Base-by-base conservation (phyloP, 2,888 invertebrate species). In the Orthosia cruda region DNA sequence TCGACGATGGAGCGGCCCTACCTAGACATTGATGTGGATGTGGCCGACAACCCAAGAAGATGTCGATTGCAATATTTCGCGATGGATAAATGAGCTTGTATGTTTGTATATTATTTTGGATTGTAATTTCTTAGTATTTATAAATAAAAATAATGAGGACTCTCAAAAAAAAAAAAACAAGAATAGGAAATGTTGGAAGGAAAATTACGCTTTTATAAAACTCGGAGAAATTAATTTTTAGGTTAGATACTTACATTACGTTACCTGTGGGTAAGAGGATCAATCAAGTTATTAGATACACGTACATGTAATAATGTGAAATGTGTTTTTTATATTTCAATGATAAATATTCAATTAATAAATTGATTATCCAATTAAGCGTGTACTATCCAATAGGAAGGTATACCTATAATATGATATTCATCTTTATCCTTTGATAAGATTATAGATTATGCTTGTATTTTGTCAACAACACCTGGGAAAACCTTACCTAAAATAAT, bases 351-450 rank as follows among this genome's bases (percentile, higher is more conserved):
- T 45, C 45, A 80, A 80, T 64, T 59, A 80, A 64, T 50, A 40
- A 13, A 58, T 71, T 52, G 45, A 40, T 72, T 26, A 13, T 80
- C 45, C 3, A 32, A 74, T n/a, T 23, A 76, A 71, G 50, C 26
- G 20, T 5, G 20, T 23, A 50, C 20, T 55, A 79, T 72, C 47
- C 20, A 45, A 20, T 61, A 45, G 20, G 40, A 40, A 18, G 32
- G 18, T 59, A 40, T 40, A 78, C 15, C 13, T n/a, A n/a, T n/a
- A n/a, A 5, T 50, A 18, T 45, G 52, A 80, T 77, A 73, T 50
- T 54, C 52, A 80, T 80, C 54, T 54, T 80, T 59, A 64, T 80
- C 73, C 49, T 7, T 59, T 59, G 58, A 80, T 77, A 64, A 77
- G 58, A 77, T 80, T 26, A 58, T 20, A 52, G 11, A 40, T 40